A percentile compares a stretch with the other conserved stretches of the same genome.
These are phyloP conservation scores for Geopemphigus sp. DNA, from an alignment of 1,140 invertebrate genomes.

Conservation along the genomic window DNA sequence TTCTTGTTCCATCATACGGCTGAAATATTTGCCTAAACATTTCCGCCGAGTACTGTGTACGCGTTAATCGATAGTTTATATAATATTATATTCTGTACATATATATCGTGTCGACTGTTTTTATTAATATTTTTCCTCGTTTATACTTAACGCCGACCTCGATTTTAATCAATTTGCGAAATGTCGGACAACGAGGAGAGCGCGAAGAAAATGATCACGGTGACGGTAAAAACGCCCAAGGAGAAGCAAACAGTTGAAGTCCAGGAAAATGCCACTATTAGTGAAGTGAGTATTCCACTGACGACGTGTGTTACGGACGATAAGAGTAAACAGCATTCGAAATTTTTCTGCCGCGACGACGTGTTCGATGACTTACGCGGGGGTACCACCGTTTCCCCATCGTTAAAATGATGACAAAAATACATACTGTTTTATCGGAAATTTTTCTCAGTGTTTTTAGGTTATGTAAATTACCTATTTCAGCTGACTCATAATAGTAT, in stretches of 20 bases:
- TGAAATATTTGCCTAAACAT: background rate
- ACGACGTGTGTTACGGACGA: too few species aligned
- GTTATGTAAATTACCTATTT: conserved; percentile 27
- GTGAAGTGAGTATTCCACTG: conserved; percentile 71
- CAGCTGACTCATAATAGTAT: conserved; percentile 36
- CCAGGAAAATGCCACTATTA: conserved; percentile 79
- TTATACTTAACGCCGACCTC: background rate
- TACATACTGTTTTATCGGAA: background rate
- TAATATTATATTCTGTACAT: too few species aligned
- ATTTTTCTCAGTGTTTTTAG: conserved; percentile 1
- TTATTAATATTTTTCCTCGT: background rate
- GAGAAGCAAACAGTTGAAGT: conserved; percentile 88
- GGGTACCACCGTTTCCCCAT: too few species aligned
- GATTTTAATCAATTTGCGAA: background rate
- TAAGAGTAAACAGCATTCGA: too few species aligned
- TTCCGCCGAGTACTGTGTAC: background rate
- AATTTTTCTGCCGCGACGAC: background rate
- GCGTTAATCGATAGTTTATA: background rate
- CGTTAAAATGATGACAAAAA: too few species aligned
- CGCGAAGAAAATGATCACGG: conserved; percentile 69
- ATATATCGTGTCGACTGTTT: too few species aligned
- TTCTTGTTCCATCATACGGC: background rate
- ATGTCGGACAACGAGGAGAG: conserved; percentile 57
- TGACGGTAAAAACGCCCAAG: conserved; percentile 94
- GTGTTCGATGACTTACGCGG: background rate